Evolutionary conservation across 2,797 vertebrate species (phyloP).

Genomic region (Paedocypris micromegethes): DNA sequence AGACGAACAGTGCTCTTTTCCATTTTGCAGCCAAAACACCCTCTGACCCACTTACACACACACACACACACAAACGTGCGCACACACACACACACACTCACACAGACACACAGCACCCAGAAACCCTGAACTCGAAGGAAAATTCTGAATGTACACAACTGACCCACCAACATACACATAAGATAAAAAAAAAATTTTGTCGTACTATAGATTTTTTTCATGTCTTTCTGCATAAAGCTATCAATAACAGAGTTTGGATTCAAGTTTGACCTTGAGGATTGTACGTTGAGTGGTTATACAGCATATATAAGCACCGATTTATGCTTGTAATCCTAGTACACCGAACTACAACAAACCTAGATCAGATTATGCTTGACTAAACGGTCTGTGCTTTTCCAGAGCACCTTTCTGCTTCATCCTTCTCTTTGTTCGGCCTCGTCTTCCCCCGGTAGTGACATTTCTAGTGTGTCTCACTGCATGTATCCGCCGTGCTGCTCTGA

Average conservation of each 20-base stretch:
- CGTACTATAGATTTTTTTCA: constrained; percentile 1
- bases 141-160: constrained; percentile 5
- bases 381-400: background rate
- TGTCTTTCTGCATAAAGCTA: constrained; percentile 19
- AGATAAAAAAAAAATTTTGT: background rate
- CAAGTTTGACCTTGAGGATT: constrained; percentile 15
- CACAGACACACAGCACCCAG: background rate
- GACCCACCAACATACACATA: background rate
- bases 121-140: background rate
- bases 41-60: constrained; percentile 29
- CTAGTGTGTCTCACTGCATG: constrained; percentile 16
- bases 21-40: constrained; percentile 32
- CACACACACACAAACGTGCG: too few relatives aligned
- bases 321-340: constrained; percentile 5
- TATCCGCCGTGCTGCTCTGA: constrained; percentile 32
- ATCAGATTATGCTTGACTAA: background rate
- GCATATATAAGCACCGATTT: constrained; percentile 8
- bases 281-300: constrained; percentile 22
- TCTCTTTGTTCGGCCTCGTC: constrained; percentile 6
- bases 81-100: constrained; percentile 11
- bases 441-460: constrained; percentile 35
- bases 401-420: constrained; percentile 3
- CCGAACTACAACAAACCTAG: constrained; percentile 5
- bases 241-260: constrained; percentile 4
- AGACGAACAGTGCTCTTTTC: constrained; percentile 29